Base-by-base conservation (phyloP, 1,140 invertebrate genomes). In the Drosophila persimilis region DNA sequence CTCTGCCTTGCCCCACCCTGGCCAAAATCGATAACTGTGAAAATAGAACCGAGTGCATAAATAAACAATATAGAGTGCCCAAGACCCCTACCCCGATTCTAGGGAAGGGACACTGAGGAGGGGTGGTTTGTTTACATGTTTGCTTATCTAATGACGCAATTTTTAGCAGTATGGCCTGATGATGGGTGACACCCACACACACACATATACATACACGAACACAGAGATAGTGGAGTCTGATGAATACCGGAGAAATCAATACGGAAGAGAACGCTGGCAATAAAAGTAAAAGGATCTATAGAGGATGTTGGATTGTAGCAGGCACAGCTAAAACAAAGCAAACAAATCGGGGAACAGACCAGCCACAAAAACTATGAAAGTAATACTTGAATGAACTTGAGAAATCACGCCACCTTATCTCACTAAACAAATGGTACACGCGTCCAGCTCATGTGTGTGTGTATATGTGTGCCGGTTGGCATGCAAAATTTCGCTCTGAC, bases 371-470 rank as follows among this genome's bases (percentile, higher is more conserved):
- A 64, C 48, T 59, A 31, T 61, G 50, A 51, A 64, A 73, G 77
- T 74, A 74, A 75, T 88, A 73, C 79, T 60, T 90, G 65, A 85
- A 75, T 90, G 84, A 90, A 90, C 89, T 89, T 90, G 88, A 83
- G 75, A 89, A 89, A 90, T 90, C 88, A 90, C 88, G 88, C 88
- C 88, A 90, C 88, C 83, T 85, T 81, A 79, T 90, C 89, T 84
- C 76, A 55, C 80, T 69, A 75, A 70, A 86, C 73, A 77, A 77
- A 80, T 80, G 75, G 77, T 60, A 80, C 77, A 84, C 67, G 80
- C 80, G 80, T 86, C 64, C 52, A 48, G 39, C 61, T 63, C 63
- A 59, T 64, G 56, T 59, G 53, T 54, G 15, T 51, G 47, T 62
- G 29, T 63, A 24, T 51, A 9, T 51, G 69, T 47, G 54, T 65